Evolutionary conservation across 2,888 invertebrate genomes (phyloP), one percentile per base, ranked within the genome.

Genomic region (Dicyrtoma fusca): DNA sequence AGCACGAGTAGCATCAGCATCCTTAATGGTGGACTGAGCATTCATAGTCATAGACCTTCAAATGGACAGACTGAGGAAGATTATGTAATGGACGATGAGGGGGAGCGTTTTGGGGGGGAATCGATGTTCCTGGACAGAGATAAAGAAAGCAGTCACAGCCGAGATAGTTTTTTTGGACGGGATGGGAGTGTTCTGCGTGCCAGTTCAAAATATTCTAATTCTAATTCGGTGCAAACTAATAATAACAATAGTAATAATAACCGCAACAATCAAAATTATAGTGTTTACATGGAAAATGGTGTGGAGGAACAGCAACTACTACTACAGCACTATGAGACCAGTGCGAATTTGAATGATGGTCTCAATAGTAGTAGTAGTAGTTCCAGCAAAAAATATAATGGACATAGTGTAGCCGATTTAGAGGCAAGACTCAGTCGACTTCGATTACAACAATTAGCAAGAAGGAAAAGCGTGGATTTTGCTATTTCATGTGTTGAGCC

Each of bases 401-500:
- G 77, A 25, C 71, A 76, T 19, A 73, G 62, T 69, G 77, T 80
- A 10, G 74, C 72, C 6, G 78, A 79, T 74, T 76, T 80, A 45
- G 80, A 80, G 69, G 76, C 75, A n/a, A 72, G 80, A 51, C 55
- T 80, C 21, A 70, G 71, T 53, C 71, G 73, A 13, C 66, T 80
- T 13, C 66, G 78, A 65, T 76, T 79, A 61, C 79, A 80, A 57
- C 77, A 77, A 57, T 53, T 75, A 44, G 74, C 78, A 49, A 69
- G 75, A 66, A 75, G 79, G 44, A 80, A 80, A 74, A 80, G 79
- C 69, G 72, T 80, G 34, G 75, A 75, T 66, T 79, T 80, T 74
- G 80, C 80, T 21, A 80, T 80, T 44, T 78, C 78, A 44, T 80
- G 80, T 75, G 74, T 79, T 3, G 79, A 80, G 47, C 80, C 80